Base-by-base conservation (phyloP, 1,140 invertebrate species). In the Sinonovacula constricta region DNA sequence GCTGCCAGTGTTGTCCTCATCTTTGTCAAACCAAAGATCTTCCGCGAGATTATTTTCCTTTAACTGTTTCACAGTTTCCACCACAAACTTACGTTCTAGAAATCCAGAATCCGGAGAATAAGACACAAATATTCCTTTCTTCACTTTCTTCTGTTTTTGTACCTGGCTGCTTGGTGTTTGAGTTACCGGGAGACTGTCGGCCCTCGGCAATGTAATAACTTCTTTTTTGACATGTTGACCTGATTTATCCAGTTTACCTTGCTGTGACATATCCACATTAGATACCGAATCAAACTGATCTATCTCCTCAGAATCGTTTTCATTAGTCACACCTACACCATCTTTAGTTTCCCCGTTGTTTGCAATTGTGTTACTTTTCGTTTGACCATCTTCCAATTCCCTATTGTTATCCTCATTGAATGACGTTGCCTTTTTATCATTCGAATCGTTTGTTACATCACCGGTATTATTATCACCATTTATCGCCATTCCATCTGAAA, bases 21-120 rank as follows among this genome's bases (percentile, higher is more conserved):
- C 89, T 69, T 90, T 90, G 69, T 90, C 89, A 82, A 90, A 90
- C 89, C 89, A 90, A 56, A 90, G 84, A 66, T 90, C 89, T 68
- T 90, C 89, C 10, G 86, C 87, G 26, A 90, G 65, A 65, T 89
- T 89, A 76, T 90, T 90, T 71, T 90, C 89, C 59, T 90, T 90
- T 28, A 90, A 69, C 69, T 90, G 88, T 24, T 83, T 74, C 2
- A 88, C 84, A 31, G 84, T 85, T 81, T 90, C 89, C 4, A 88
- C 87, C 22, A 90, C 88, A 86, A 90, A 90, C 65, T 85, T 87
- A 45, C 88, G 80, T 70, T 90, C 89, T 14, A 88, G 26, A 80
- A 87, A 90, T 7, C 89, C 88, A 22, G 89, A 87, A 85, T 90
- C 89, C n/a, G 89, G 89, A 0, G 88, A 89, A 79, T 90, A 90